Conservation (phyloP, 2,888 invertebrate genomes). For the Elmis aenea region DNA sequence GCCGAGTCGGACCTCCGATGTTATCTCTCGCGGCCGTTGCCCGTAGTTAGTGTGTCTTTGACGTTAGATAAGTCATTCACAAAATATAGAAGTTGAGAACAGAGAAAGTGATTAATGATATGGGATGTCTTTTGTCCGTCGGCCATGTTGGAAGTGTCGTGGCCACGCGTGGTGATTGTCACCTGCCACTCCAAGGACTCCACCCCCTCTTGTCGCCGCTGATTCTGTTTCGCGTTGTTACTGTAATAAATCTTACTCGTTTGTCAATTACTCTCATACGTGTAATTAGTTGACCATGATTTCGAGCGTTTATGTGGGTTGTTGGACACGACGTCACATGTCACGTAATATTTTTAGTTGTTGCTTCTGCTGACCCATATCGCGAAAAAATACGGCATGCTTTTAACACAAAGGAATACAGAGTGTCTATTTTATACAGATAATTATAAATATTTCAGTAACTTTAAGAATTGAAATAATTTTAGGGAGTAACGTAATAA, state of each 20-base stretch:
- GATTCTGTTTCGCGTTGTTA: slow-evolving; percentile 6
- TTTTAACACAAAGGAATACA: too few relatives aligned
- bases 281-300: too few relatives aligned
- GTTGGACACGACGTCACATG: too few relatives aligned
- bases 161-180: slow-evolving; percentile 18
- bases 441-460: too few relatives aligned
- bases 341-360: too few relatives aligned
- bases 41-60: slow-evolving; percentile 1
- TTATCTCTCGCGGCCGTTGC: neutral
- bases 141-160: slow-evolving; percentile 17
- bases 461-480: too few relatives aligned
- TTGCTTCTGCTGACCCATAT: too few relatives aligned
- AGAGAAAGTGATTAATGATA: slow-evolving; percentile 19
- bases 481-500: too few relatives aligned
- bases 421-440: too few relatives aligned
- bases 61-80: slow-evolving; percentile 11
- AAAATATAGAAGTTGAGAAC: slow-evolving; percentile 12
- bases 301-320: too few relatives aligned
- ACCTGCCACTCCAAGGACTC: slow-evolving; percentile 12
- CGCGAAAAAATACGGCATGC: too few relatives aligned
- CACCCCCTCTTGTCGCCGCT: slow-evolving; percentile 7
- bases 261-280: slow-evolving; percentile 16
- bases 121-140: slow-evolving; percentile 12
- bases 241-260: slow-evolving; percentile 12
- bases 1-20: too few relatives aligned